Conservation (phyloP, 1,140 invertebrate genomes). For the Trichomalopsis sarcophagae region DNA sequence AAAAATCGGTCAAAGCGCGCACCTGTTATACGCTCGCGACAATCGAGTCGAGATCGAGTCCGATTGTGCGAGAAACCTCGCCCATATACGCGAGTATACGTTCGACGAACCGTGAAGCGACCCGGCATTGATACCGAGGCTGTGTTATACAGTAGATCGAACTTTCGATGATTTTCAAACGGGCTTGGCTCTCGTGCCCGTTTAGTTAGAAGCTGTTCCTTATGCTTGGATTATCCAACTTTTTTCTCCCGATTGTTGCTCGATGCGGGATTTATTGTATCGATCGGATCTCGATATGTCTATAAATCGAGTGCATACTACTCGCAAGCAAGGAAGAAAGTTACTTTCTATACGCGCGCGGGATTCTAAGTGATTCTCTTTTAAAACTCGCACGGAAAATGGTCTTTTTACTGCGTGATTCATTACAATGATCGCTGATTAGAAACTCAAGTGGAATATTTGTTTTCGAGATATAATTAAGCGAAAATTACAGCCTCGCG, state of each 20-base stretch:
- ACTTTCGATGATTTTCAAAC: neutral
- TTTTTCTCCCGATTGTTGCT: neutral
- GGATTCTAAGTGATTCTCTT: neutral
- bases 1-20: neutral
- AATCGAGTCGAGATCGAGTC: neutral
- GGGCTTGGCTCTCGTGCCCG: neutral
- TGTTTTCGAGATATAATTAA: slow-evolving; percentile 12
- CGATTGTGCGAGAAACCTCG: neutral
- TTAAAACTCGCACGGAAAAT: neutral
- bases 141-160: neutral
- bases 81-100: neutral
- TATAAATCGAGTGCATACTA: neutral
- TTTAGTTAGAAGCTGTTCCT: too few species aligned
- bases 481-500: neutral
- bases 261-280: neutral
- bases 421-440: slow-evolving; percentile 15
- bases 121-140: neutral
- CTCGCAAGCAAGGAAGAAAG: neutral
- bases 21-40: neutral
- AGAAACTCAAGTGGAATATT: neutral
- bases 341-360: neutral
- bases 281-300: neutral
- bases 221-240: too few species aligned
- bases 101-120: neutral
- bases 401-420: neutral